These are phyloP conservation scores for Todiramphus saurophagus DNA, from an alignment of 2,113 vertebrate species.

Conservation along the genomic window DNA sequence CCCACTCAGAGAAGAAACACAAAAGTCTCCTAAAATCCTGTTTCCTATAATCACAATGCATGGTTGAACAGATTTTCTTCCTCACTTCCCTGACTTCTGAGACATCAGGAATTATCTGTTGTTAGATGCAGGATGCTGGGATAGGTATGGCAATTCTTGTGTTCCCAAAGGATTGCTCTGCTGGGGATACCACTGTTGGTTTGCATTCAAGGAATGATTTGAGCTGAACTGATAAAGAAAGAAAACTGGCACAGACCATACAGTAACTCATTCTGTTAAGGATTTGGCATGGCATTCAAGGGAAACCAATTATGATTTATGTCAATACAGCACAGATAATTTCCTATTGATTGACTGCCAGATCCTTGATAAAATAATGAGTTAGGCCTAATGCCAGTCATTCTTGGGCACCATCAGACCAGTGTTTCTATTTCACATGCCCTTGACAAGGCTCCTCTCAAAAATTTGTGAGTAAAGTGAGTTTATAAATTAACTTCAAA, in stretches of 20 bases:
- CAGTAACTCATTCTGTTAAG: conserved; percentile 66
- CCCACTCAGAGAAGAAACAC: not conserved
- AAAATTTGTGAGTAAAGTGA: conserved; percentile 52
- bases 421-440: conserved; percentile 54
- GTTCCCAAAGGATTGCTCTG: not conserved
- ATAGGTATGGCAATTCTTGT: not conserved
- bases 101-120: not conserved
- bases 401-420: conserved; percentile 36
- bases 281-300: conserved; percentile 72
- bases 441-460: conserved; percentile 53
- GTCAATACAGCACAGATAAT: conserved; percentile 77
- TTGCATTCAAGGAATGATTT: conserved; percentile 68
- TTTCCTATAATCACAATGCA: not conserved
- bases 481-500: conserved; percentile 48
- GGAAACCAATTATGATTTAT: conserved; percentile 83
- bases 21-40: not conserved
- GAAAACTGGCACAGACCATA: conserved; percentile 46
- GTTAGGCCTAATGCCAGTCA: conserved; percentile 71
- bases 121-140: conserved; percentile 4
- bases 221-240: conserved; percentile 71
- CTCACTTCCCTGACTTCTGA: not conserved
- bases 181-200: conserved; percentile 27
- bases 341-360: conserved; percentile 82
- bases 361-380: conserved; percentile 77
- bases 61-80: not conserved